Base-by-base conservation (phyloP, 2,113 vertebrate species). In the human (Homo sapiens) region DNA sequence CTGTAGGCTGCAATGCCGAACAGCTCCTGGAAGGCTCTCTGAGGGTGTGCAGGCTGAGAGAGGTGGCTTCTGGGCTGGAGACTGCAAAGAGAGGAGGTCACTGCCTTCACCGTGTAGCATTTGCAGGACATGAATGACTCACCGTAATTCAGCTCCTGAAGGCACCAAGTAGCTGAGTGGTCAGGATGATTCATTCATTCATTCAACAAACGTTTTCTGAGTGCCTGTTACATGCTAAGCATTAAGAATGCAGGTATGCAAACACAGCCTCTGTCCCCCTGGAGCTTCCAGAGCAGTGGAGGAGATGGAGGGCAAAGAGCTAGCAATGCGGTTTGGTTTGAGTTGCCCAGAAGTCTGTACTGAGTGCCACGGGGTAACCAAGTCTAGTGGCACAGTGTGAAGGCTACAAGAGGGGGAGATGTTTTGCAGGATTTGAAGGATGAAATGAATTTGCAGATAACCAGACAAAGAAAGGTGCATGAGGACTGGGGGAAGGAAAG, bases 81-180 rank as follows among this genome's bases (percentile, higher is more conserved):
- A 80, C 43, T 40, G 86, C 94, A 90, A 78, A 96, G 73, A 90
- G 70, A 89, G 30, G 87, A 86, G 89, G 90, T 90, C 79, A 59
- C 50, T 23, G 43, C 66, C 72, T 48, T 45, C n/a, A 18, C 86
- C 43, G 17, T 0, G 8, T 12, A 14, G 43, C 32, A 3, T 61
- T 87, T 72, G 35, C 84, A 75, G 88, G 40, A 23, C 23, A 20
- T 14, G 23, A 73, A 59, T 97, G 97, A 95, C 90, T 96, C 97
- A 96, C 96, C 76, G 8, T 11, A 66, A 90, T 81, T n/a, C 50
- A 84, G n/a, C 48, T 70, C 68, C 59, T 48, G 25, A 73, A 84
- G 78, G 75, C 80, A 61, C 95, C 83, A 23, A 70, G 70, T 66
- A 75, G 38, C 66, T 1, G 10, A 80, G 59, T 61, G 84, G 64